Base-by-base conservation (phyloP, 2,797 vertebrate species). In the Poeciliopsis presidionis region DNA sequence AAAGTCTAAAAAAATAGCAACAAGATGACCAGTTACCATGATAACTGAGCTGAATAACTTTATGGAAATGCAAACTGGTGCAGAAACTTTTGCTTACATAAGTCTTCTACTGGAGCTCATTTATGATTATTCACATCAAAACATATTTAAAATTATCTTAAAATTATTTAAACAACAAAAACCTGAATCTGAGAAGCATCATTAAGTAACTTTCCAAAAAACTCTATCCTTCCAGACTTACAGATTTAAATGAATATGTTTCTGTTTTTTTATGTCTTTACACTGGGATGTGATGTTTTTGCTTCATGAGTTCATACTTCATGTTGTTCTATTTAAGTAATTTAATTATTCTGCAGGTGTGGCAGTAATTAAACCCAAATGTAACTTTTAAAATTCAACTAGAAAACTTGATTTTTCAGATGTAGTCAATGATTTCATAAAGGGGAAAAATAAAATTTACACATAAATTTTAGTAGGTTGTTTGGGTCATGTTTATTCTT, bases 21-120 rank as follows among this genome's bases (percentile, higher is more conserved):
- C 51, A 28, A 12, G n/a, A n/a, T 45, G 25, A 75, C 41, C 28
- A 43, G 30, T 75, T 25, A 39, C 18, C n/a, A 18, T 25, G 30
- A 25, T 69, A 59, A 73, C 67, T n/a, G 46, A 76, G 6, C 59
- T 46, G 47, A 45, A 67, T 49, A 2, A 30, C 65, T 81, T 33
- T 18, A 65, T 30, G 8, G 28, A 30, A 65, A 51, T 2, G 53
- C 14, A 57, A 67, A 41, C 63, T 41, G 63, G 20, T 63, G 61
- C 30, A 36, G 61, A 63, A 28, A 70, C 28, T 45, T 12, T 6
- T 6, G 67, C 6, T 25, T 28, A 43, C 25, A 69, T 22, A 71
- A 71, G 13, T 36, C 20, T 51, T 22, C 72, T 53, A 22, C 39
- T n/a, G 39, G 47, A 73, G 2, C n/a, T 20, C 25, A 25, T 53